These are phyloP conservation scores for Rhabdomys pumilio DNA, from an alignment of 2,797 vertebrate genomes.

Conservation along the genomic window DNA sequence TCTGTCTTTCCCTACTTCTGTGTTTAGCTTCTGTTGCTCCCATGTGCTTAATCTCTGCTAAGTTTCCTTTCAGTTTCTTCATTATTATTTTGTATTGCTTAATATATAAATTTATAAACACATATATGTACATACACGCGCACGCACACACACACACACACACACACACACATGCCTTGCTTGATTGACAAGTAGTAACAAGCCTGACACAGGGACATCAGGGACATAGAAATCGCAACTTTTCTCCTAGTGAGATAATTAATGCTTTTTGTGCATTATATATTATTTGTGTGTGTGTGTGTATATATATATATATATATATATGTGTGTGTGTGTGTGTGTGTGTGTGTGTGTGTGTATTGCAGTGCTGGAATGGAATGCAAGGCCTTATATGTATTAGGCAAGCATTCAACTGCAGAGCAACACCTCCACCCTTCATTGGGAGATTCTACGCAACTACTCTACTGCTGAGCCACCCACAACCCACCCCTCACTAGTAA, in stretches of 20 bases:
- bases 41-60: neutral
- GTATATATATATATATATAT: fast-evolving
- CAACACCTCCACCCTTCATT: neutral
- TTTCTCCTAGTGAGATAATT: fast-evolving
- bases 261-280: neutral
- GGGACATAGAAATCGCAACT: neutral
- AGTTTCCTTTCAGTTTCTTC: neutral
- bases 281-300: neutral
- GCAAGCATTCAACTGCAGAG: neutral
- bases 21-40: neutral
- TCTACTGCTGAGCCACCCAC: neutral
- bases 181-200: neutral
- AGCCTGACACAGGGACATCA: fast-evolving
- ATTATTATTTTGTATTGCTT: neutral
- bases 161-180: fast-evolving
- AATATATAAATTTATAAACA: neutral
- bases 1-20: neutral
- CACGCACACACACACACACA: neutral
- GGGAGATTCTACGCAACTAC: neutral
- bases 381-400: neutral
- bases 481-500: neutral
- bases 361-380: neutral
- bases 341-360: neutral
- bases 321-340: neutral
- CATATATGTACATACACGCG: neutral